Conservation (phyloP, 2,797 vertebrate species). For the Myotis pilosus region DNA sequence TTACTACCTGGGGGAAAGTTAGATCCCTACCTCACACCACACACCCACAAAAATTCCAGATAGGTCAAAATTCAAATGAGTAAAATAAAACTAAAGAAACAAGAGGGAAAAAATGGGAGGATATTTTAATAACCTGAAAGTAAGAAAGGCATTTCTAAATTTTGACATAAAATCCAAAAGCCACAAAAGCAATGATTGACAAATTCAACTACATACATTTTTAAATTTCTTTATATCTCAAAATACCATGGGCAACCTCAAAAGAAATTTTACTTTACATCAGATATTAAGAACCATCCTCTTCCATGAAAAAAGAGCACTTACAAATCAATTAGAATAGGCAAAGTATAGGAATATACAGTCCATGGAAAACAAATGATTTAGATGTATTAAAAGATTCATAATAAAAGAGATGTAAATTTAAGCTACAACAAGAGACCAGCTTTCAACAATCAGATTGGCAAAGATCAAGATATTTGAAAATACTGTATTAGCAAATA, state of each 20-base stretch:
- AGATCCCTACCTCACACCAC: not conserved
- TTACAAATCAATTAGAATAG: constrained; percentile 9
- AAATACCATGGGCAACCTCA: not conserved
- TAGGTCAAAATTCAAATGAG: not conserved
- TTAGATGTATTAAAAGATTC: not conserved
- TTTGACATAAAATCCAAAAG: not conserved
- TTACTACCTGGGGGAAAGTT: not conserved
- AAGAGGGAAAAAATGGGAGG: not conserved
- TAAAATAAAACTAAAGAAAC: not conserved
- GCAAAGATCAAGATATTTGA: constrained; percentile 30
- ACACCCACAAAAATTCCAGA: not conserved
- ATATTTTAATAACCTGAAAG: not conserved
- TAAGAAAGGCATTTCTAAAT: not conserved
- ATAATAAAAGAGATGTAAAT: not conserved
- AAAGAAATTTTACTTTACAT: constrained; percentile 6
- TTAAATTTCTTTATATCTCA: not conserved
- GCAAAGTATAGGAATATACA: not conserved
- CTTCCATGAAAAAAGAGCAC: not conserved
- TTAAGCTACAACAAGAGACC: not conserved
- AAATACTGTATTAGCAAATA: not conserved
- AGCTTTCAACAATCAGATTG: not conserved
- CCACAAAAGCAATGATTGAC: not conserved
- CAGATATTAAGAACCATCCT: not conserved
- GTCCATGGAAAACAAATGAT: not conserved
- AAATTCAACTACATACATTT: not conserved